Evolutionary conservation across 1,140 invertebrate species (phyloP).

Genomic region (Linepithema humile): DNA sequence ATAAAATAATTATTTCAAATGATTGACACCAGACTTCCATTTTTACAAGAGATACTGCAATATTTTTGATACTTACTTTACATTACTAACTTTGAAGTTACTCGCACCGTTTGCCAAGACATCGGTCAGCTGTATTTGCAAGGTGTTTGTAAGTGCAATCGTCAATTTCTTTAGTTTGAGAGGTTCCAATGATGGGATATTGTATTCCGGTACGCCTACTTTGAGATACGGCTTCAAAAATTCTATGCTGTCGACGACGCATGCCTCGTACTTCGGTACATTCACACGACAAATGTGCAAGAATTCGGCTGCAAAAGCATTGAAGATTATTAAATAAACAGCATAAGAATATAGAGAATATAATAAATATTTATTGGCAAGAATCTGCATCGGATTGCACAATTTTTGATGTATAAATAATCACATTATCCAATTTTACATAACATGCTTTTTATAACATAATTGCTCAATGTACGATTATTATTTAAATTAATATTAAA

Average conservation of each 20-base stretch:
- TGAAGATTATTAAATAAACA: not conserved
- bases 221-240: conserved; percentile 80
- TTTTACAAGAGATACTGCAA: not conserved
- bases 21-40: too few relatives aligned
- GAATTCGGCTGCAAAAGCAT: conserved; percentile 84
- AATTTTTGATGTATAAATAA: not conserved
- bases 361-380: not conserved
- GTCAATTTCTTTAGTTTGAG: conserved; percentile 86
- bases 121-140: conserved; percentile 85
- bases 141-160: conserved; percentile 83
- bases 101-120: conserved; percentile 86
- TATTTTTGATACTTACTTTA: conserved; percentile 83
- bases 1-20: too few relatives aligned
- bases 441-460: not conserved
- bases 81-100: conserved; percentile 85
- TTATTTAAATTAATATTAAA: not conserved
- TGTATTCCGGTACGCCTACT: conserved; percentile 85
- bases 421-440: not conserved
- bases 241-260: conserved; percentile 84
- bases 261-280: conserved; percentile 85
- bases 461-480: not conserved
- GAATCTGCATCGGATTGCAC: not conserved
- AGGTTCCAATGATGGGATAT: conserved; percentile 87
- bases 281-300: conserved; percentile 86
- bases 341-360: not conserved